Base-by-base conservation (phyloP, 2,888 invertebrate genomes). In the Lottia gigantea region DNA sequence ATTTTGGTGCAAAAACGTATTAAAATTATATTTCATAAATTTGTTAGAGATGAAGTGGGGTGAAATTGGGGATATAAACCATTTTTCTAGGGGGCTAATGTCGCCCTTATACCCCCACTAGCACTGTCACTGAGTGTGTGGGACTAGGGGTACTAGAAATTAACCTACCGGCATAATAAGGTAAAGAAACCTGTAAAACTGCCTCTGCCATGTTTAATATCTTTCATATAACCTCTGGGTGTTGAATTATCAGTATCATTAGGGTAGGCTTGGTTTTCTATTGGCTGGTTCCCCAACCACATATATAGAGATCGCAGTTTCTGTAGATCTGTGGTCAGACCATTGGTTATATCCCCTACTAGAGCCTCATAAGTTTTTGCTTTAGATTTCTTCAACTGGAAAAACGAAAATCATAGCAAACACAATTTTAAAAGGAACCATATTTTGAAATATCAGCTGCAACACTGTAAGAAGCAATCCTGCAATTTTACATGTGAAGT, bases 211-310 rank as follows among this genome's bases (percentile, higher is more conserved):
- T 74, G 65, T 64, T 77, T 75, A 12, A 79, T 76, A n/a, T 77
- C 70, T 55, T 77, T 71, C 72, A 78, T 77, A 62, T 77, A 78
- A 1, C 76, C 76, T 23, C 76, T 74, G 0, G 79, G 78, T n/a
- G 78, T 75, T 31, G 75, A 67, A 2, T 71, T 63, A 23, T 62
- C 61, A 66, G 67, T n/a, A 31, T 64, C 31, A 61, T 69, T 6
- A 64, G 64, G 71, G 47, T 75, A 75, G n/a, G 69, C 62, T 0
- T 76, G 66, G 16, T 62, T 45, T 7, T 76, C 74, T 23, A 77
- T 70, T 15, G 64, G 55, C 66, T 79, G 79, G 66, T 72, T 73
- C 23, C 76, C 74, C 46, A 78, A 72, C 79, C 79, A 79, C 0
- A 74, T 71, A n/a, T 78, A 65, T 25, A 79, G 74, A 16, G 73